Conservation (phyloP, 2,797 vertebrate species). For the Petrocephalus sullivani region DNA sequence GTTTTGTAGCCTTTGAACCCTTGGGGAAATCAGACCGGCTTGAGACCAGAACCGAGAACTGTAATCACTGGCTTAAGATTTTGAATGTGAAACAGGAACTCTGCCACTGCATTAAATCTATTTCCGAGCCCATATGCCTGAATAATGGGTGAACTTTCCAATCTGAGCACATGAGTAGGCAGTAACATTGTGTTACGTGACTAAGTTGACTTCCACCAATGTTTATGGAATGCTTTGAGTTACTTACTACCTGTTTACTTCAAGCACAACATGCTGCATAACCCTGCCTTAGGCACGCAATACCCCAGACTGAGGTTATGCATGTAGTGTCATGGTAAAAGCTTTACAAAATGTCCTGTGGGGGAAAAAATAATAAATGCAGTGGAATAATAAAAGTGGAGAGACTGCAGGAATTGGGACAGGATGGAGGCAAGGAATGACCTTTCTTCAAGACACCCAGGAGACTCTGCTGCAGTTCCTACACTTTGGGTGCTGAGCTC, state of each 20-base stretch:
- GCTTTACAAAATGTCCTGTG: not conserved
- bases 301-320: not conserved
- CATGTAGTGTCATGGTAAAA: not conserved
- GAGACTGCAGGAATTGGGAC: not conserved
- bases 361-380: not conserved
- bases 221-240: not conserved
- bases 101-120: not conserved
- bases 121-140: not conserved
- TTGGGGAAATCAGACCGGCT: not conserved
- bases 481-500: slow-evolving; percentile 21
- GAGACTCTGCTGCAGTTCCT: slow-evolving; percentile 12
- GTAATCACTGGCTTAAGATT: not conserved
- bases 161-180: not conserved
- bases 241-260: not conserved
- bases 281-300: not conserved
- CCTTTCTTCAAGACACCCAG: not conserved
- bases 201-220: not conserved
- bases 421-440: not conserved
- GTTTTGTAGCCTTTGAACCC: not conserved
- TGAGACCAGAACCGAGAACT: not conserved
- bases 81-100: not conserved
- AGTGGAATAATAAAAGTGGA: not conserved
- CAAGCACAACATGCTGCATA: not conserved
- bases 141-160: not conserved
- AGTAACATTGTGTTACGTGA: not conserved